Base-by-base conservation (phyloP, 1,140 invertebrate species). In the Euglossa dilemma region DNA sequence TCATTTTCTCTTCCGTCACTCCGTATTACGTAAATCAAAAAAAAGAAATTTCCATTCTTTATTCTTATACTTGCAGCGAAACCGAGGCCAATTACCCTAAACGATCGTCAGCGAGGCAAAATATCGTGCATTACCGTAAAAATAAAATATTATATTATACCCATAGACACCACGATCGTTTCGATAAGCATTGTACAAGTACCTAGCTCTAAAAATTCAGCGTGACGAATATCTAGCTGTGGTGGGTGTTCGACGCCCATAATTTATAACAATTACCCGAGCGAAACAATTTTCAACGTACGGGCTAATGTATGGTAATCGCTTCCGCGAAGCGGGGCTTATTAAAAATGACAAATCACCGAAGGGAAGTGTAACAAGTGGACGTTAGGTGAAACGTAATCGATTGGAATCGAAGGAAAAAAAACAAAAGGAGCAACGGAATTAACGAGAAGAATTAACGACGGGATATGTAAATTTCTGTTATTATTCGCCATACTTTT, bases 241-340 rank as follows among this genome's bases (percentile, higher is more conserved):
- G 12, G 20, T 8, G 23, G 16, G 36, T 6, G 18, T 50, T 50
- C 20, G 54, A 59, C 7, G 36, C 0, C 9, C 6, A 25, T 66
- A 70, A 59, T 70, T 47, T 47, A 14, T 70, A 70, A 70, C 18
- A 50, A 57, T 78, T 69, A 69, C 20, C 2, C 7, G 12, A 28
- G 14, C 2, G 12, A 56, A 50, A 36, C 23, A 43, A 69, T 69
- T 70, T 57, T 20, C 1, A 71, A 18, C 23, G 20, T 50, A 59
- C 9, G 25, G 20, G 12, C 25, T 59, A 79, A 79, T 36, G n/a
- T 18, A 64, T 52, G 59, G 45, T 80, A 80, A 80, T 80, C 25
- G 50, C 14, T 54, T 45, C 23, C 50, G n/a, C n/a, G 59, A 45
- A 56, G 20, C 45, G 2, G n/a, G 20, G 1, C 56, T 6, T 43